Evolutionary conservation across 2,797 vertebrate genomes (phyloP), one percentile per base, ranked within the genome.

Genomic region (Passerculus sandwichensis): DNA sequence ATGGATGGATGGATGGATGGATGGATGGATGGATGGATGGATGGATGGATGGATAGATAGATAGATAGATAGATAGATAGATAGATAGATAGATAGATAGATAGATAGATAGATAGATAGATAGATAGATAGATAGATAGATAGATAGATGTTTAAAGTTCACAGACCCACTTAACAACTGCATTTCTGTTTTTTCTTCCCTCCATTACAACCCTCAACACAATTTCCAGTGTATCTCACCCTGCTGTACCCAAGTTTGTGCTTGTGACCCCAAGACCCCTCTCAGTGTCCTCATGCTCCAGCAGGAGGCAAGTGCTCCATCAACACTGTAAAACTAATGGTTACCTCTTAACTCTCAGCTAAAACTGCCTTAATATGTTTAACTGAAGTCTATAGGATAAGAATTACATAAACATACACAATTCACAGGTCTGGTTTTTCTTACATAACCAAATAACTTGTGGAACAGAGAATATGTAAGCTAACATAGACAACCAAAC

Each of bases 1-100:
- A 1, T 7, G 6, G 38, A n/a, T 13, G 13, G 26, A 51, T 13
- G 13, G 34, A 10, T 17, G 16, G 26, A 61, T 13, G 15, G 32
- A 20, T 57, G 6, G n/a, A 1, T 6, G 8, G 56, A 1, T 6
- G 3, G 48, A 27, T 22, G 10, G 32, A 61, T 9, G 13, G 32
- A 9, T 22, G 5, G 36, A 36, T 10, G 9, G 36, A 36, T 10
- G 9, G 36, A 36, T 11, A 11, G 32, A 1, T 7, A 6, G 38
- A n/a, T 13, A 13, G 26, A 51, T 13, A 13, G 34, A 10, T 22
- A 8, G 54, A 1, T 9, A 11, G 48, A 32, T 16, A 13, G 8
- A 57, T 17, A 17, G 26, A 61, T 13, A 15, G 32, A 20, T 57
- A 7, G n/a, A 1, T 6, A 8, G 56, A 1, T 7, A 3, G 48